Percentiles rank a stretch among this genome's conserved stretches.
Conservation (phyloP, 2,888 invertebrate genomes). For the Agapostemon virescens region DNA sequence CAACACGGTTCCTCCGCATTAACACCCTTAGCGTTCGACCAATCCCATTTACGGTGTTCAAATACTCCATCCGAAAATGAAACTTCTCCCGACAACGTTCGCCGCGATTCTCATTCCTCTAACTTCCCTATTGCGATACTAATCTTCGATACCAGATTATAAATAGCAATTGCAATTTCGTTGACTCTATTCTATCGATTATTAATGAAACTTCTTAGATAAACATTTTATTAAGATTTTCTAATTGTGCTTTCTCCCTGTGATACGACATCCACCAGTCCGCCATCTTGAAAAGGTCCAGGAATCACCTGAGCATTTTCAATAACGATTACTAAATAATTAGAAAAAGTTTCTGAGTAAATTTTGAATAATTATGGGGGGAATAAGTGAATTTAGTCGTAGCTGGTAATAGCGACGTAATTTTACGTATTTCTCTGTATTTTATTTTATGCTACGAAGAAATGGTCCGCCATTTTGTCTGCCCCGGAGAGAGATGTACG, state of each 20-base stretch:
- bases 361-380: background rate
- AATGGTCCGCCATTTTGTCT: background rate
- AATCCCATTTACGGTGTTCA: background rate
- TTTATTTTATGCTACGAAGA: background rate
- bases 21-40: background rate
- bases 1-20: background rate
- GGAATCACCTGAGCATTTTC: background rate
- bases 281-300: background rate
- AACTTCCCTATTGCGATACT: too few relatives aligned
- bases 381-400: background rate
- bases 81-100: too few relatives aligned
- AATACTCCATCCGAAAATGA: background rate
- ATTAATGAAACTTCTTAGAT: background rate
- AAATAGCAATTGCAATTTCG: too few relatives aligned
- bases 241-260: background rate
- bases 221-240: background rate
- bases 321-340: background rate
- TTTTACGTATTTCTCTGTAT: background rate
- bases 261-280: background rate
- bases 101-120: too few relatives aligned
- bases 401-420: too few relatives aligned
- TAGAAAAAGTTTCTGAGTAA: background rate
- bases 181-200: background rate
- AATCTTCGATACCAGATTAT: too few relatives aligned
- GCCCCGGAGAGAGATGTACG: background rate